These are phyloP conservation scores for Aurelia coerulea DNA, from an alignment of 30 jellyfish, hydroid and myxozoan species.

Conservation along the genomic window DNA sequence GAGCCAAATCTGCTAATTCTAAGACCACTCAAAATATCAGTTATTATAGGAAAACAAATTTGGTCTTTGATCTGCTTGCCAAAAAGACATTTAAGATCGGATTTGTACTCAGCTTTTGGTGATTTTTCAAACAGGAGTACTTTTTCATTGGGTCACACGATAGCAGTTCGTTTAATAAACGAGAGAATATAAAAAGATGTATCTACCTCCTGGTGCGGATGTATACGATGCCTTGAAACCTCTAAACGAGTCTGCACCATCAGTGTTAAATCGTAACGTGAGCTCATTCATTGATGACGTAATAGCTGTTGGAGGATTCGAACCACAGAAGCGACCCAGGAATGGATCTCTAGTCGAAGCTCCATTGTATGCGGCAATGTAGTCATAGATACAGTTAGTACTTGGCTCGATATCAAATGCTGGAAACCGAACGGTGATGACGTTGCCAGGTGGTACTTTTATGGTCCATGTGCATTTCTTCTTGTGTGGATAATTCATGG, in stretches of 20 bases:
- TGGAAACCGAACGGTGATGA: conserved; percentile 53
- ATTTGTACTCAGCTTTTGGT: no score
- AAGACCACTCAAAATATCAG: no score
- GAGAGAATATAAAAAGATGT: no score
- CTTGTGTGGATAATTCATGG: conserved; percentile 76
- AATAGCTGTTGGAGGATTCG: conserved; percentile 47
- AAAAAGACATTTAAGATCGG: no score
- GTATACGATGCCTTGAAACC: conserved; percentile 63
- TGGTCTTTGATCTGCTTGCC: no score
- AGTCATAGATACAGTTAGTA: conserved; percentile 57
- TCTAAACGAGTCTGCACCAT: conserved; percentile 67
- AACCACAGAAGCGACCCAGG: conserved; percentile 60
- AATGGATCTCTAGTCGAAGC: conserved; percentile 58
- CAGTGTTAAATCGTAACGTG: conserved; percentile 55
- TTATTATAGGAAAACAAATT: no score
- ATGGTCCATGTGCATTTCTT: conserved; percentile 67
- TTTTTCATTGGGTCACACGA: no score
- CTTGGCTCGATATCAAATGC: conserved; percentile 67
- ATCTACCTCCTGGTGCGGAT: conserved; percentile 59
- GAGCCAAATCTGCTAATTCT: no score
- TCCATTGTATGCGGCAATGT: conserved; percentile 69
- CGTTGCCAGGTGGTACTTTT: conserved; percentile 53
- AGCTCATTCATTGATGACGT: conserved; percentile 56
- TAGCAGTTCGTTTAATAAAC: no score
- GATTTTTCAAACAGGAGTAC: no score